phyloP scores from a whole-genome alignment of 2,113 vertebrate genomes.

The Crocuta crocuta region DNA sequence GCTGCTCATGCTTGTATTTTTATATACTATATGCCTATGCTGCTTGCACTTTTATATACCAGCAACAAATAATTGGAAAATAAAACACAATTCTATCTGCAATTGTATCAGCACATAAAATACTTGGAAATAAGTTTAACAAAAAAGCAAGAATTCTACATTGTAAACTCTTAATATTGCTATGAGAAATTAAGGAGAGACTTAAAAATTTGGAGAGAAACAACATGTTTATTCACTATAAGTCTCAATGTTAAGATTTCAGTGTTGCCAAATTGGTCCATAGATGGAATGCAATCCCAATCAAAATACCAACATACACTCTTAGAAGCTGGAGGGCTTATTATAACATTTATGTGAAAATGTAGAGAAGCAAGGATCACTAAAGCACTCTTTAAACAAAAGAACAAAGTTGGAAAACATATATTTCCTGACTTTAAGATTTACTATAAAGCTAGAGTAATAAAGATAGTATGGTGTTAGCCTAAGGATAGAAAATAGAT shows the following conservation, averaged over 20 bases:
- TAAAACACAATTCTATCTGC: slow-evolving; percentile 26
- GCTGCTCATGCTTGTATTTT: neutral
- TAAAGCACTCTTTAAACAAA: slow-evolving; percentile 41
- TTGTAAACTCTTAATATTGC: neutral
- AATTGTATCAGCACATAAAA: neutral
- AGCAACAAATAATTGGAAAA: neutral
- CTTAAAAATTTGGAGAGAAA: slow-evolving; percentile 46
- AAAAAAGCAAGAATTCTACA: neutral
- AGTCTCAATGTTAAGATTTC: neutral
- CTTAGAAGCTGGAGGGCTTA: neutral
- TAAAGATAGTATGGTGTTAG: neutral
- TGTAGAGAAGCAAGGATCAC: neutral
- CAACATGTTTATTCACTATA: neutral
- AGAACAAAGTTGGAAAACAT: neutral
- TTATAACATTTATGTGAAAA: slow-evolving; percentile 40
- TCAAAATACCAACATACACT: neutral
- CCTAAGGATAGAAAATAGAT: neutral
- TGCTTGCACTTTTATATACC: neutral
- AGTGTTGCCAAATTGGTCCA: neutral
- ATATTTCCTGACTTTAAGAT: slow-evolving; percentile 22
- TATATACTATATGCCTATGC: neutral
- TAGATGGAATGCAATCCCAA: neutral
- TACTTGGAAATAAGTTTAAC: neutral
- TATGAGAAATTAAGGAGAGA: neutral
- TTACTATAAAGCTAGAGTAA: slow-evolving; percentile 18